Evolutionary conservation across 2,113 vertebrate genomes (phyloP).

Genomic region (Coptodon bakossiorum): DNA sequence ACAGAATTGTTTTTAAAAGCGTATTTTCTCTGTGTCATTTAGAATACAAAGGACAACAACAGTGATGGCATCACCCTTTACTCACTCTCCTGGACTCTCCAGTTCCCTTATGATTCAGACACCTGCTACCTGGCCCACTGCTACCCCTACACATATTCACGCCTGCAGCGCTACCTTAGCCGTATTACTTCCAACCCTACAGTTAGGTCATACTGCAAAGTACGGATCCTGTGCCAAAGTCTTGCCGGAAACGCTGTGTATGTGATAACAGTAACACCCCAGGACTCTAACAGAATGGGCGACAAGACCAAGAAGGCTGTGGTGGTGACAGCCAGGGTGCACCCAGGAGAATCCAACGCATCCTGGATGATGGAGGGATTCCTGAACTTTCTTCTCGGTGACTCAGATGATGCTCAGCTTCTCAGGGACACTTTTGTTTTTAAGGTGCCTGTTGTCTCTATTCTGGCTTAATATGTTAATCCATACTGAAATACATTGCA

Average conservation of each 20-base stretch:
- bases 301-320: slow-evolving; percentile 71
- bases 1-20: neutral
- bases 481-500: neutral
- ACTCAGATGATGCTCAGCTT: slow-evolving; percentile 76
- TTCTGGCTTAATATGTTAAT: neutral
- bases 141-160: slow-evolving; percentile 90
- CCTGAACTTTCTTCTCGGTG: slow-evolving; percentile 83
- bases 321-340: slow-evolving; percentile 82
- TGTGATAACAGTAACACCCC: slow-evolving; percentile 80
- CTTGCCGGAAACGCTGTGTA: slow-evolving; percentile 83
- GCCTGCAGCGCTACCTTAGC: slow-evolving; percentile 78
- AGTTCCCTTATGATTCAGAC: slow-evolving; percentile 79
- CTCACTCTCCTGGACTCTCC: slow-evolving; percentile 81
- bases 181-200: slow-evolving; percentile 62
- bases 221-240: slow-evolving; percentile 80
- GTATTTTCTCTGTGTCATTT: neutral
- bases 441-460: slow-evolving; percentile 55
- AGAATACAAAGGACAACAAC: slow-evolving; percentile 32
- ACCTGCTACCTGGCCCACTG: slow-evolving; percentile 88
- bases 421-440: slow-evolving; percentile 86
- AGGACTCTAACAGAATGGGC: neutral
- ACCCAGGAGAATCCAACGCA: slow-evolving; percentile 82
- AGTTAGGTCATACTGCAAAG: slow-evolving; percentile 71
- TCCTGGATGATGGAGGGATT: slow-evolving; percentile 93
- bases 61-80: slow-evolving; percentile 2